phyloP scores from a whole-genome alignment of 2,888 invertebrate genomes.

The Caenorhabditis doughertyi region DNA sequence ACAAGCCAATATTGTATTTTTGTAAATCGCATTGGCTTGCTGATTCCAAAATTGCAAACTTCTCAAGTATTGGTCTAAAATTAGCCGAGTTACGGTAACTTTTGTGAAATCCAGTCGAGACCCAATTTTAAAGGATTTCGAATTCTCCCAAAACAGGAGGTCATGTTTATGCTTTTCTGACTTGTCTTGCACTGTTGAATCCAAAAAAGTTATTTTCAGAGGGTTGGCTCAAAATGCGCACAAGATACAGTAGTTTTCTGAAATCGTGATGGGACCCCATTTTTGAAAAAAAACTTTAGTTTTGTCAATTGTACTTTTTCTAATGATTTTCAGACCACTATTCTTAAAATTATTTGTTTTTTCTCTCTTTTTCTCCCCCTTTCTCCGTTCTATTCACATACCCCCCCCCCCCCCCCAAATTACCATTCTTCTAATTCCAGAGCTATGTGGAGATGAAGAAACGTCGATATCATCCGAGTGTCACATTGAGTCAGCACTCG shows the following conservation, averaged over 20 bases:
- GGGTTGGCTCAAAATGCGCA: not conserved
- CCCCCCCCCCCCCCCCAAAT: not conserved
- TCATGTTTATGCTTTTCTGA: not conserved
- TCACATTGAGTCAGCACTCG: slow-evolving; percentile 10
- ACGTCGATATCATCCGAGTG: slow-evolving; percentile 38
- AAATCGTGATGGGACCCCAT: not conserved
- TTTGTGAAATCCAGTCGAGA: not conserved
- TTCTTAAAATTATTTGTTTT: not conserved
- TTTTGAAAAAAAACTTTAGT: too few species aligned
- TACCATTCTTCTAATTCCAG: slow-evolving; percentile 1
- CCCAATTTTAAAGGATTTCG: not conserved
- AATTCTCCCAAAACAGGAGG: not conserved
- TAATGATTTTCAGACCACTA: too few species aligned
- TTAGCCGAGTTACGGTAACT: not conserved
- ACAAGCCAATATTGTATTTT: too few species aligned
- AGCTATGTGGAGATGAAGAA: slow-evolving; percentile 65
- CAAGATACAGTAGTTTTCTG: not conserved
- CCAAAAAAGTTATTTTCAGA: not conserved
- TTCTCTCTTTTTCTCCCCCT: not conserved
- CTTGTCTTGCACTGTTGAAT: not conserved
- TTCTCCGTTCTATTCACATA: not conserved
- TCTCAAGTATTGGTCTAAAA: not conserved
- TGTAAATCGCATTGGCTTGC: too few species aligned
- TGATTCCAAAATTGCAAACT: too few species aligned
- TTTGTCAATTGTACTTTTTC: too few species aligned